Evolutionary conservation across 2,888 invertebrate species (phyloP).

Genomic region (Seladonia tumulorum): DNA sequence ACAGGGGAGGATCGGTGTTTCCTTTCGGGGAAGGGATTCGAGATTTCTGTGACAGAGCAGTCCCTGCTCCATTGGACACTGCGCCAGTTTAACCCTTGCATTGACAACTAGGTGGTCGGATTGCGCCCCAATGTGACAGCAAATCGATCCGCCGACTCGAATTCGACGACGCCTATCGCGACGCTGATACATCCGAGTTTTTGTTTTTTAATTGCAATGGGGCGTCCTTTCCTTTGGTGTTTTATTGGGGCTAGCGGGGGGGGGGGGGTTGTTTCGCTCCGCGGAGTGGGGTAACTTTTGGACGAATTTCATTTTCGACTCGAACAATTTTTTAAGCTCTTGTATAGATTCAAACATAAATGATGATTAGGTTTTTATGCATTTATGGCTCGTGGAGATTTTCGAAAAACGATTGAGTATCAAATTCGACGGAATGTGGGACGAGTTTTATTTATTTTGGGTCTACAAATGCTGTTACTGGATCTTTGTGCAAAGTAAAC

Average conservation of each 20-base stretch:
- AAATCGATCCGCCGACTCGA: constrained; percentile 1
- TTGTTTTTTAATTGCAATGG: neutral
- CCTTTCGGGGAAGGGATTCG: neutral
- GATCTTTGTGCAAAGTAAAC: too few species aligned
- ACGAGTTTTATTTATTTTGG: too few species aligned
- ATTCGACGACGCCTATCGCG: neutral
- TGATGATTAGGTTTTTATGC: too few species aligned
- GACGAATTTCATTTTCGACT: too few species aligned
- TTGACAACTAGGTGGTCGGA: constrained; percentile 6
- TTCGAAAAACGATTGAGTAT: too few species aligned
- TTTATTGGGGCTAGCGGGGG: neutral
- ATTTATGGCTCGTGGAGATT: too few species aligned
- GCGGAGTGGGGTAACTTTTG: too few species aligned
- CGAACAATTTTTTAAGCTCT: too few species aligned
- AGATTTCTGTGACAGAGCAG: constrained; percentile 13
- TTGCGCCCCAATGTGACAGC: constrained; percentile 5
- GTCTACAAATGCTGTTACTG: too few species aligned
- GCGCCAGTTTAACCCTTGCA: constrained; percentile 12
- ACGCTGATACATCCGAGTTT: neutral
- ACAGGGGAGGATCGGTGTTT: constrained; percentile 1
- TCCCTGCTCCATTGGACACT: constrained; percentile 1
- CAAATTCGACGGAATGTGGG: too few species aligned
- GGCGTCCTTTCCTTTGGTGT: neutral
- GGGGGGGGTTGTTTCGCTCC: too few species aligned
- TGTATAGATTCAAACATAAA: too few species aligned